Evolutionary conservation across 2,888 invertebrate genomes (phyloP), one percentile per base, ranked within the genome.

Genomic region (Azorinus chamasolen): DNA sequence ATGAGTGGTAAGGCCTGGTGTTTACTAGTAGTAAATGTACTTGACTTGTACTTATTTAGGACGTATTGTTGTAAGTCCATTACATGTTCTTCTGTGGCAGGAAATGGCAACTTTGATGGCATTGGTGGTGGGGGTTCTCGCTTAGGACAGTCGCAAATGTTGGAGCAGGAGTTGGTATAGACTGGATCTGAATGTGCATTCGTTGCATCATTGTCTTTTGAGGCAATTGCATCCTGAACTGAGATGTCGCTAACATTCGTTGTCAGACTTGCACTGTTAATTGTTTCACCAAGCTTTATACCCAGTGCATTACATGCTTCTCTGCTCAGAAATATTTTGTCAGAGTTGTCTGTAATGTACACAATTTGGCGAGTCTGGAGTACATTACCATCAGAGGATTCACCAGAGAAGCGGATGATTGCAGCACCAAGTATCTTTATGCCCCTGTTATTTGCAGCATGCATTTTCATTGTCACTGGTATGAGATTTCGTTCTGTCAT

Each of bases 401-500:
- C 58, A 6, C 83, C 82, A 22, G 79, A 72, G 10, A 89, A 43
- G 0, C 84, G 72, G 6, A 86, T 73, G n/a, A 84, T 37, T 3
- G 71, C 43, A 6, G 88, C 88, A 3, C 89, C 87, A 50, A 86
- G 61, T 53, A 88, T 88, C 6, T 46, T 63, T 24, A 88, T 88
- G 10, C 83, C 79, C 22, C 63, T 54, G 51, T 80, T 80, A 54
- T 81, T 86, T 1, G 88, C 88, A 5, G 85, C 82, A 46, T 82
- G 83, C 83, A 88, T 88, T 20, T 70, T 69, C 83, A 87, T 81
- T 8, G 69, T 84, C 18, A 88, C 87, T 22, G 84, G 86, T n/a
- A 87, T 81, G 14, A 89, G 79, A 70, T 87, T 77, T 24, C 45
- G 27, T 43, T 62, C 24, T 0, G 18, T 45, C 8, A 88, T 63